Conservation (phyloP, 2,797 vertebrate species). For the Lithobates sylvaticus region DNA sequence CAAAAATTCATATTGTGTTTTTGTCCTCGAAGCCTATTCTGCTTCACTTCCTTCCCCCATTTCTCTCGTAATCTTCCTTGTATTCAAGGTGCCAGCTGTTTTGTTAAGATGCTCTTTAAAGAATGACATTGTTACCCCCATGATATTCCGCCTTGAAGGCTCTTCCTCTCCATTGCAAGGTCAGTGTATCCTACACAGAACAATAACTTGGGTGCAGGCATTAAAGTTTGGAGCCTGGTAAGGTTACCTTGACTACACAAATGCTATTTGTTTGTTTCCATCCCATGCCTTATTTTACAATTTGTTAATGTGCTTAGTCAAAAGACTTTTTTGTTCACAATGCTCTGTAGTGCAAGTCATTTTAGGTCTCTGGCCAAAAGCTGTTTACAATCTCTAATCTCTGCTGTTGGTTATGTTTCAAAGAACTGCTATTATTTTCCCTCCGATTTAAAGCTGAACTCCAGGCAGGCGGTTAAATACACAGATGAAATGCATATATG, state of each 20-base stretch:
- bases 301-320: conserved; percentile 33
- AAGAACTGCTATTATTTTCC: background rate
- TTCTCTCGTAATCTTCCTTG: conserved; percentile 27
- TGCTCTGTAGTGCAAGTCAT: conserved; percentile 14
- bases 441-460: background rate
- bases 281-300: background rate
- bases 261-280: conserved; percentile 45
- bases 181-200: conserved; percentile 45
- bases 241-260: conserved; percentile 51
- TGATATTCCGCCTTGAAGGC: conserved; percentile 37
- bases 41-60: conserved; percentile 33
- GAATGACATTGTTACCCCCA: conserved; percentile 51
- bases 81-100: conserved; percentile 49
- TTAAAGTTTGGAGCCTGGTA: conserved; percentile 47
- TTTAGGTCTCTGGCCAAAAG: conserved; percentile 36
- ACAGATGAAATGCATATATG: background rate
- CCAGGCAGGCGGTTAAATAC: background rate
- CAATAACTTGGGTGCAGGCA: conserved; percentile 48
- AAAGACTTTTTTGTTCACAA: conserved; percentile 20
- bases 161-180: conserved; percentile 46
- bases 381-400: conserved; percentile 13
- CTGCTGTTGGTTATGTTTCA: background rate
- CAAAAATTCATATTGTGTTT: conserved; percentile 7
- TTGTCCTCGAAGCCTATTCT: conserved; percentile 16
- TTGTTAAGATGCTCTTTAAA: conserved; percentile 34